Base-by-base conservation (phyloP, 2,113 vertebrate genomes). In the Rhagologus leucostigma region DNA sequence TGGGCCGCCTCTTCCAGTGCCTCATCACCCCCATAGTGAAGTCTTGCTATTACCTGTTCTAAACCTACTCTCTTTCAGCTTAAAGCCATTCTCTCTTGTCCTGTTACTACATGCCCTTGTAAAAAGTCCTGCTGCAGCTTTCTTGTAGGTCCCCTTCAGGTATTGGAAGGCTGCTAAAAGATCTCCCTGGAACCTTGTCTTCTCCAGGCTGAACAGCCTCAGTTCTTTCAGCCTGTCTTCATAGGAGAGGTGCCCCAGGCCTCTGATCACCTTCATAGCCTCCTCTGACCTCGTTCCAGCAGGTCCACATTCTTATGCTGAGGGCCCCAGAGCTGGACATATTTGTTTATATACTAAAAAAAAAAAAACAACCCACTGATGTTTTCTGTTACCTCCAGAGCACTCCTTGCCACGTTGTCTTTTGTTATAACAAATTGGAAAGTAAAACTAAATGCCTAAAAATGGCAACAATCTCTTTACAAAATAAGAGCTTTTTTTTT, bases 381-480 rank as follows among this genome's bases (percentile, higher is more conserved):
- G 23, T 32, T 55, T 89, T 73, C 50, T 89, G 22, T 39, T 74
- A 46, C 17, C 26, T 83, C 24, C 32, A 81, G 42, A 71, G 19
- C 16, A 6, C 89, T 86, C 47, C 86, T 96, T 46, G 2, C 35
- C 32, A 53, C 39, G 6, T 70, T 67, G 10, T 30, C 49, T 87
- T 88, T 59, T 74, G 22, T 37, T 59, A 69, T 13, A 27, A 27
- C 0, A 27, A 91, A 88, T 50, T 92, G 80, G 80, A 87, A 74
- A 92, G 77, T 67, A 95, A 92, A 94, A 94, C 91, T 76, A 96
- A 95, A 89, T 64, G 35, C 24, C 41, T 92, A 59, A 83, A 94
- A 91, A 77, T 53, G 73, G 50, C 80, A 94, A 60, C 68, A 91
- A 78, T 63, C 47, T 59, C 52, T 83, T 75, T 76, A 74, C 49